phyloP scores from a whole-genome alignment of 2,888 invertebrate genomes.

The Chrysolina americana region DNA sequence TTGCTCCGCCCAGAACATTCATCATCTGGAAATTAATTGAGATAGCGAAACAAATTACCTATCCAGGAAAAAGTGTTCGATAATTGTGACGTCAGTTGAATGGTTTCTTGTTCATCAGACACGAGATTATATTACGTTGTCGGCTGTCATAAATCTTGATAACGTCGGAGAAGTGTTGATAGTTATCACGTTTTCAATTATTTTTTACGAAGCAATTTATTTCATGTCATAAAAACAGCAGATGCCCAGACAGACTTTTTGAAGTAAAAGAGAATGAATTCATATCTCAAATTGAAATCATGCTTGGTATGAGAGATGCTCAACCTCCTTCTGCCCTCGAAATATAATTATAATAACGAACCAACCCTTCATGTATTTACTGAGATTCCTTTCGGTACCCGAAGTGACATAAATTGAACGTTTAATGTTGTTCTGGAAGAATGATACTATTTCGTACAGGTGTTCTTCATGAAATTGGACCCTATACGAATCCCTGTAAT shows the following conservation, averaged over 20 bases:
- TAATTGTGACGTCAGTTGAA: constrained; percentile 19
- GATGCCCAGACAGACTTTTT: not conserved
- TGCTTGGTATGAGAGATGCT: not conserved
- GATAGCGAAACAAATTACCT: constrained; percentile 23
- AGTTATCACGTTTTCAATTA: constrained; percentile 20
- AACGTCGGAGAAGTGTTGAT: constrained; percentile 15
- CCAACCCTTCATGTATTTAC: too few species aligned
- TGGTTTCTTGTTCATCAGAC: constrained; percentile 22
- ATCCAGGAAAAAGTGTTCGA: constrained; percentile 19
- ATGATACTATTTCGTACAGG: too few species aligned
- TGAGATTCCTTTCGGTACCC: too few species aligned
- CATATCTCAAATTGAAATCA: constrained; percentile 12
- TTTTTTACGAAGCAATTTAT: constrained; percentile 16
- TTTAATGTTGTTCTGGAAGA: too few species aligned
- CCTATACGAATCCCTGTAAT: too few species aligned
- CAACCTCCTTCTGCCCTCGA: too few species aligned
- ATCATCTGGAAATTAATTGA: constrained; percentile 23
- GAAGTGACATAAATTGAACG: too few species aligned
- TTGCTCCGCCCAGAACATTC: not conserved
- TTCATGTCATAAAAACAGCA: constrained; percentile 8
- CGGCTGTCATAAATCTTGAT: constrained; percentile 13
- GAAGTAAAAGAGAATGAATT: not conserved
- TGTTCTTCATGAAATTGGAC: too few species aligned
- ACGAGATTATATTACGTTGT: constrained; percentile 9
- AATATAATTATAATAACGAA: too few species aligned